phyloP scores from a whole-genome alignment of 2,113 vertebrate genomes.

The Actenoides lindsayi region DNA sequence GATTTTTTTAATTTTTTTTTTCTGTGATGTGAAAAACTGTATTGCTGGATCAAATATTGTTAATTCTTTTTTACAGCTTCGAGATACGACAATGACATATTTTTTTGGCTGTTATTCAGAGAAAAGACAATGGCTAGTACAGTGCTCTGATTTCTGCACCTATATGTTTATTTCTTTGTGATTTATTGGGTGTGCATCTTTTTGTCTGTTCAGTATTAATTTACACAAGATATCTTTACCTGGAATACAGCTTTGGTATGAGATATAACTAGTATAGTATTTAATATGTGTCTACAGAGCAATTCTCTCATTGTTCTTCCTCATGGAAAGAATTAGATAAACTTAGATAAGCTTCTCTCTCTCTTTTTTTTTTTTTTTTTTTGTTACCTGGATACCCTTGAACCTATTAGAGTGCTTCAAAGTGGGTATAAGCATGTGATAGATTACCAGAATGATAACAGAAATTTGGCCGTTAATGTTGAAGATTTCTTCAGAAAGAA shows the following conservation, averaged over 20 bases:
- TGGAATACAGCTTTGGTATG: not conserved
- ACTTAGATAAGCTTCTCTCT: not conserved
- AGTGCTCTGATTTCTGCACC: not conserved
- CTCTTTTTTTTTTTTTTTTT: too few species aligned
- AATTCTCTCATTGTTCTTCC: not conserved
- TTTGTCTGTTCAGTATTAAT: not conserved
- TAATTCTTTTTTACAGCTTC: not conserved
- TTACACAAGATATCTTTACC: not conserved
- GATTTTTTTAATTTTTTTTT: not conserved
- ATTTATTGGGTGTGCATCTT: not conserved
- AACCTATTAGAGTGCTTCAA: not conserved
- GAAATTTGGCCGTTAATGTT: not conserved
- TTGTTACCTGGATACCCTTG: not conserved
- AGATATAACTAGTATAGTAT: not conserved
- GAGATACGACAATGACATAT: not conserved
- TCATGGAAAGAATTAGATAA: not conserved
- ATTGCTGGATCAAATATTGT: not conserved
- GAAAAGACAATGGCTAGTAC: not conserved
- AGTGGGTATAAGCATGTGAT: not conserved
- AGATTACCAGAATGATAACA: not conserved
- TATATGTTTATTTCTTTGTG: not conserved
- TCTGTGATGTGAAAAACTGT: rapidly evolving
- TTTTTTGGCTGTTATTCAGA: not conserved
- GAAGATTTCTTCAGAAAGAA: not conserved
- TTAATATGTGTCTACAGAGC: not conserved